Conservation (phyloP, 1,140 invertebrate genomes). For the Chironomus striatipennis region DNA sequence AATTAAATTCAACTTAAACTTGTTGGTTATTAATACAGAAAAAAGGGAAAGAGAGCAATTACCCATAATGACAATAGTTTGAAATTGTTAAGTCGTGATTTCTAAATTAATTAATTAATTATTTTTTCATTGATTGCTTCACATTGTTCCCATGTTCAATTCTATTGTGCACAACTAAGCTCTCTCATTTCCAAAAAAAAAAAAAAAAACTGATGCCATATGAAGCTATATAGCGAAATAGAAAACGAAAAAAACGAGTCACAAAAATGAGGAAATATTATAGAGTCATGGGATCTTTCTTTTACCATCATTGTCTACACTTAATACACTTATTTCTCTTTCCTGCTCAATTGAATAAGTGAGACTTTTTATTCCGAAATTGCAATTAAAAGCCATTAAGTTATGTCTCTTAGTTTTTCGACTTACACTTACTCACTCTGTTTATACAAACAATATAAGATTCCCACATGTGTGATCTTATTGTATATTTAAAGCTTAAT, state of each 20-base stretch:
- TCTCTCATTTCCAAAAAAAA: background rate
- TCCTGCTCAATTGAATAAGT: background rate
- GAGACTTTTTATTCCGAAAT: background rate
- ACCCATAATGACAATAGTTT: too few species aligned
- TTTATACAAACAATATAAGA: constrained; percentile 1
- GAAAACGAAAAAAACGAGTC: background rate
- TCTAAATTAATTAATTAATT: background rate
- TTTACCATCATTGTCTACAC: background rate
- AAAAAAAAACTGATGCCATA: background rate
- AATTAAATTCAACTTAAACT: too few species aligned
- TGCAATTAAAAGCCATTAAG: constrained; percentile 10
- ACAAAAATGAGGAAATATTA: constrained; percentile 12
- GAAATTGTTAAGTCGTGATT: too few species aligned
- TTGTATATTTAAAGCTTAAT: constrained; percentile 4
- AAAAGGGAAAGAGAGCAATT: too few species aligned
- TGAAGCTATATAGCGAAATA: background rate
- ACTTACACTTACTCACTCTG: background rate
- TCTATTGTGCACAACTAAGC: background rate
- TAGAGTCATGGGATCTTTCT: background rate
- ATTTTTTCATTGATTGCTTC: background rate
- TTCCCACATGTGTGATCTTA: background rate
- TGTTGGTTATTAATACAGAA: too few species aligned
- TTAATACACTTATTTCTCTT: too few species aligned
- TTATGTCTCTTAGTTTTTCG: background rate
- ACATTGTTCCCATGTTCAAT: constrained; percentile 6